Base-by-base conservation (phyloP, 2,797 vertebrate genomes). In the Eupleurogrammus muticus region DNA sequence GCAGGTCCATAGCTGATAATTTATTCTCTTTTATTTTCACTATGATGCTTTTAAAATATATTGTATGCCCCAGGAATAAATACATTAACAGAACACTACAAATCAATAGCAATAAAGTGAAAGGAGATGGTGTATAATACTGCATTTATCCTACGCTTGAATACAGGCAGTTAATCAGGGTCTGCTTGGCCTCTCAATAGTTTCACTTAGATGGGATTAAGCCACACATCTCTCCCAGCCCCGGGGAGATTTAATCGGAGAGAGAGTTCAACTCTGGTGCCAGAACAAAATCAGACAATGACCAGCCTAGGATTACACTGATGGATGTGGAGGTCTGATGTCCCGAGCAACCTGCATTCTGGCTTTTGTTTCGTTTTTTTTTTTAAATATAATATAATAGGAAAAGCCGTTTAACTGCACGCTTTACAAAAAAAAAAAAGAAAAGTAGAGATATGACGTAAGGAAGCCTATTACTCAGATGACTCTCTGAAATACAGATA, bases 121-220 rank as follows among this genome's bases (percentile, higher is more conserved):
- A 74, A 80, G 63, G 77, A 85, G 74, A 83, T 77, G 68, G 75
- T 79, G 54, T 75, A 72, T 82, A 82, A 88, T 87, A 72, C 75
- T 82, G 81, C 67, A 81, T 86, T 89, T 85, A 87, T 86, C 72
- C 72, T 58, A 63, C 44, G 79, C 79, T 82, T 86, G 82, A 85
- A 90, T 77, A 82, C 64, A 73, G 58, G 63, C 77, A 78, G 82
- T 90, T 89, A 87, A 87, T 92, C 87, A 84, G 67, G 73, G 60
- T 75, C 75, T 87, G 81, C 77, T 90, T 87, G 75, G 80, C 75
- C 80, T 86, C 75, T 86, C 67, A 28, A 56, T 85, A 77, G 87
- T 89, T 91, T 90, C 83, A 87, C 89, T 90, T 89, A 78, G 77
- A 82, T 79, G 73, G 83, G 84, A 92, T 89, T 92, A 90, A 90